phyloP scores from a whole-genome alignment of 2,797 vertebrate species.

The Euthynnus affinis region DNA sequence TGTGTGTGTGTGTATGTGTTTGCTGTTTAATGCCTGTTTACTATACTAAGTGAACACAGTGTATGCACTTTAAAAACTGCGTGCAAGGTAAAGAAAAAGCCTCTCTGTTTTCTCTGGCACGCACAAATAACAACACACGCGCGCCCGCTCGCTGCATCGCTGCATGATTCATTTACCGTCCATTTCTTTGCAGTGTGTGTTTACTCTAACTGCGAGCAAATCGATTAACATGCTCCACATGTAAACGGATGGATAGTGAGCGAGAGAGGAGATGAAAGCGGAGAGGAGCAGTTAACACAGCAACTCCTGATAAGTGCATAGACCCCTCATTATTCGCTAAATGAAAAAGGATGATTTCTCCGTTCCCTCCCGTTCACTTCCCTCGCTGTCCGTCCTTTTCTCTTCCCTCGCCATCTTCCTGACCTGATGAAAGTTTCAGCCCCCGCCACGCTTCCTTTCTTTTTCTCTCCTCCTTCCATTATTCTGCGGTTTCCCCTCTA shows the following conservation, averaged over 20 bases:
- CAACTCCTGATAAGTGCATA: constrained; percentile 69
- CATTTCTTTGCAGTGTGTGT: constrained; percentile 48
- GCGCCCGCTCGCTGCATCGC: constrained; percentile 2
- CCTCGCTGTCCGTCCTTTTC: constrained; percentile 22
- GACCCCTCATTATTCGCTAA: constrained; percentile 66
- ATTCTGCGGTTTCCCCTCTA: constrained; percentile 26
- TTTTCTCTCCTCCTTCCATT: constrained; percentile 26
- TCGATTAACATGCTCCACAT: constrained; percentile 76
- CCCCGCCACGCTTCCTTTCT: not conserved
- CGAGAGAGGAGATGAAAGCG: constrained; percentile 64
- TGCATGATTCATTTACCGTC: constrained; percentile 50
- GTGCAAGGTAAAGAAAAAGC: not conserved
- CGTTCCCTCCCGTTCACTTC: constrained; percentile 32
- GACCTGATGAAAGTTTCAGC: constrained; percentile 65
- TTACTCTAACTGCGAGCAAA: constrained; percentile 64
- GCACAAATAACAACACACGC: constrained; percentile 18
- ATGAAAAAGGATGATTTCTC: constrained; percentile 62
- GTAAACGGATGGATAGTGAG: constrained; percentile 53
- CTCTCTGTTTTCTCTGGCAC: not conserved
- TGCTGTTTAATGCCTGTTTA: constrained; percentile 21
- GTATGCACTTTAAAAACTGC: constrained; percentile 12
- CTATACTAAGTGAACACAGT: constrained; percentile 6
- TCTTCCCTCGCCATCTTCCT: constrained; percentile 39
- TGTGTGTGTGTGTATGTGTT: constrained; percentile 29
- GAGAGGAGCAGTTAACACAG: constrained; percentile 61